These are phyloP conservation scores for Rhinophrynus dorsalis DNA, from an alignment of 2,797 vertebrate species.

Conservation along the genomic window DNA sequence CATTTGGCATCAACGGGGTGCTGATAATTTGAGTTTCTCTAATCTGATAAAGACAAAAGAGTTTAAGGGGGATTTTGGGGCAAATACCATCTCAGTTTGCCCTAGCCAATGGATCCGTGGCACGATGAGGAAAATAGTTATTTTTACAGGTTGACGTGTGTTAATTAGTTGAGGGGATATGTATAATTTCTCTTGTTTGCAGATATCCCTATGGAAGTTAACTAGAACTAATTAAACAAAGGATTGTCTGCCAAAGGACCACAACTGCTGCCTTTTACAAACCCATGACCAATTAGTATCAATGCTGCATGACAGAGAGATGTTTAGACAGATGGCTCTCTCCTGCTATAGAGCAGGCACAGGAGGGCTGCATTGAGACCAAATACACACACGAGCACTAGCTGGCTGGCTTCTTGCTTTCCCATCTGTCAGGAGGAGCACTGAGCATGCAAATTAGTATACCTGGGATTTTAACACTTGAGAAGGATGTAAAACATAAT, in stretches of 20 bases:
- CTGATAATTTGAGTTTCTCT: no score
- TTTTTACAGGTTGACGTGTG: no score
- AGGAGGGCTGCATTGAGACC: neutral
- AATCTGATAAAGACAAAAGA: no score
- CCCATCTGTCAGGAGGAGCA: constrained; percentile 4
- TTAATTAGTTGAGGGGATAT: no score
- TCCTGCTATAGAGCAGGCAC: neutral
- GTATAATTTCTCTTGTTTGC: neutral
- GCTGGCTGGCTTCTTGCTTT: neutral
- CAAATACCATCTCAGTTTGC: no score
- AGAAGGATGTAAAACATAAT: neutral
- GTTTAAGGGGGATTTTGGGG: no score
- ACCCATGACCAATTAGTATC: neutral
- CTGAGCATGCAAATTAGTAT: neutral
- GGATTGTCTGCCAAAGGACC: neutral
- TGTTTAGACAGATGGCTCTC: neutral
- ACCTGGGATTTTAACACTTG: neutral
- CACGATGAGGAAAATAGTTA: no score
- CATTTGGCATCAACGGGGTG: no score
- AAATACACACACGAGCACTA: neutral
- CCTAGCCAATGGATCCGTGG: no score
- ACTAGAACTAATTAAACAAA: neutral
- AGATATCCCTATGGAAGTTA: neutral
- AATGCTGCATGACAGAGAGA: neutral
- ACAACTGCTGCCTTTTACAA: neutral